These are phyloP conservation scores for Trinectes maculatus DNA, from an alignment of 2,113 vertebrate genomes.

Conservation along the genomic window DNA sequence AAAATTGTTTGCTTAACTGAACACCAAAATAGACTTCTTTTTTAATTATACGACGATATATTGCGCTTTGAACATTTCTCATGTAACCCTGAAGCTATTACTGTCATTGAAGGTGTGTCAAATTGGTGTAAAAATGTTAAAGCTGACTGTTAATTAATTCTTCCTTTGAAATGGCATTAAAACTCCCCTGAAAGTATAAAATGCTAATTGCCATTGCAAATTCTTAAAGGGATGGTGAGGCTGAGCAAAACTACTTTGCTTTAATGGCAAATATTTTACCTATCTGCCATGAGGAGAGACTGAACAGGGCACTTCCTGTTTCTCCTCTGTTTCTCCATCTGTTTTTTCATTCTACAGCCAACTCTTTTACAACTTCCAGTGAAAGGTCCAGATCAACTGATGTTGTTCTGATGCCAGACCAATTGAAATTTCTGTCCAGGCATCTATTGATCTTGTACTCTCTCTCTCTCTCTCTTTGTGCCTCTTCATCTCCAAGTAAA, in stretches of 20 bases:
- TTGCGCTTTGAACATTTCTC: slow-evolving; percentile 64
- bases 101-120: slow-evolving; percentile 72
- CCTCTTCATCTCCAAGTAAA: slow-evolving; percentile 18
- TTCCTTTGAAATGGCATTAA: slow-evolving; percentile 74
- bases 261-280: slow-evolving; percentile 60
- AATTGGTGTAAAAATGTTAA: slow-evolving; percentile 72
- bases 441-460: slow-evolving; percentile 40
- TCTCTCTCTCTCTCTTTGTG: background rate
- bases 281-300: slow-evolving; percentile 27
- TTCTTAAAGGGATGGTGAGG: slow-evolving; percentile 54
- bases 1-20: slow-evolving; percentile 24
- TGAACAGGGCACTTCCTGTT: slow-evolving; percentile 10
- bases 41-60: slow-evolving; percentile 54
- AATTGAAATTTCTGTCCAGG: slow-evolving; percentile 37
- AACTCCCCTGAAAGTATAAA: slow-evolving; percentile 74
- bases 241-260: slow-evolving; percentile 61
- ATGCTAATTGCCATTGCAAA: slow-evolving; percentile 66
- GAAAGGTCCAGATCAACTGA: slow-evolving; percentile 31
- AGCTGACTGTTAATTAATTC: slow-evolving; percentile 70
- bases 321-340: background rate
- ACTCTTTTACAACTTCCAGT: slow-evolving; percentile 42
- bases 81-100: slow-evolving; percentile 70
- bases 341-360: slow-evolving; percentile 45
- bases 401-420: slow-evolving; percentile 45
- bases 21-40: slow-evolving; percentile 45